Evolutionary conservation across 2,888 invertebrate species (phyloP), one percentile per base, ranked within the genome.

Genomic region (Synanthedon vespiformis): DNA sequence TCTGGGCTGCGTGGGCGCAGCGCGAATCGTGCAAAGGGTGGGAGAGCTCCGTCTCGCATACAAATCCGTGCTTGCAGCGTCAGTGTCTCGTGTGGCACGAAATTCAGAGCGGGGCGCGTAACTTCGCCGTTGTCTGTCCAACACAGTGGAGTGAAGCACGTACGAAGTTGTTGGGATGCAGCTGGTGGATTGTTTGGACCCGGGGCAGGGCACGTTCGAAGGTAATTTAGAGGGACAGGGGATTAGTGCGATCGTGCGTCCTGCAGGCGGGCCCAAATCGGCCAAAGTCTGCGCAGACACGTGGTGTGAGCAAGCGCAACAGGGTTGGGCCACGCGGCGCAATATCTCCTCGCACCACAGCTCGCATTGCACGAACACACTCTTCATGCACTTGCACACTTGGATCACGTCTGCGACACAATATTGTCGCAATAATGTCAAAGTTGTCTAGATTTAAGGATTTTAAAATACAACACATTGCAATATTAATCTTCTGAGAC

Each of bases 351-450:
- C 83, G 60, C 80, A 77, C 81, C 84, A 81, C 55, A 85, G 58
- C 60, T 85, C 85, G 61, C 86, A 85, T 61, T 86, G 85, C 10
- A 84, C 80, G 58, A 79, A 77, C 47, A 78, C 82, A 56, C 75
- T 82, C 62, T 83, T 84, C 80, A 77, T 79, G 60, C 85, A 86
- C 56, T 80, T 82, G 74, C 84, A 86, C 16, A 84, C 77, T 65
- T 77, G 70, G 40, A 80, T 71, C 1, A 75, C 57, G 51, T 68
- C 85, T 84, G 69, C 50, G 34, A 34, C 6, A 34, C 34, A 34
- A 34, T 34, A 34, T 2, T 27, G 2, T 1, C 27, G 58, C 52
- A 53, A 47, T 40, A 49, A 51, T 22, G 4, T 22, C 22, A 5
- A 5, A 22, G 5, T 5, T 1, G n/a, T n/a, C n/a, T n/a, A n/a